A percentile compares a stretch with the other conserved stretches of the same genome.
Evolutionary conservation across 2,113 vertebrate genomes (phyloP).

Genomic region (Anas platyrhynchos): DNA sequence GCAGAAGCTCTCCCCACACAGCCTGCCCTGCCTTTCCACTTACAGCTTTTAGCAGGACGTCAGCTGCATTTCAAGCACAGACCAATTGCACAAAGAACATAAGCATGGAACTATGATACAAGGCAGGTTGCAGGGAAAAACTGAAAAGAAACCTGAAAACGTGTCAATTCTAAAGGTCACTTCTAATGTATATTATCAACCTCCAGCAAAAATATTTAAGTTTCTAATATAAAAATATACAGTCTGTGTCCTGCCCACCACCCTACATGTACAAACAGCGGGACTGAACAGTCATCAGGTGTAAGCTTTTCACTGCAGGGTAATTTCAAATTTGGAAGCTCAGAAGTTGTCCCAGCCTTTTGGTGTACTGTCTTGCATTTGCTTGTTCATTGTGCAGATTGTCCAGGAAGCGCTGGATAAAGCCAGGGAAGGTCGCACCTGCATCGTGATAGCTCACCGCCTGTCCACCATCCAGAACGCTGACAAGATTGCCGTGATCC

Average conservation of each 20-base stretch:
- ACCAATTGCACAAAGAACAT: neutral
- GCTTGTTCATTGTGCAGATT: slow-evolving; percentile 72
- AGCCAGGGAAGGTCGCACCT: slow-evolving; percentile 90
- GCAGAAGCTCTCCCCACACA: neutral
- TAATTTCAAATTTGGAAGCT: neutral
- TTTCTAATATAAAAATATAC: neutral
- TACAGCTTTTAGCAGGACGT: neutral
- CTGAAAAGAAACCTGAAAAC: neutral
- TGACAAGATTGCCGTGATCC: slow-evolving; percentile 85
- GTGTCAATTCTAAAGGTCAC: no score
- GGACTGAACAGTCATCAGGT: neutral
- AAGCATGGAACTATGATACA: neutral
- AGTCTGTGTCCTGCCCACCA: neutral
- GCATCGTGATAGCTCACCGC: slow-evolving; percentile 91
- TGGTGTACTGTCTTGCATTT: neutral
- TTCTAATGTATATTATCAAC: neutral
- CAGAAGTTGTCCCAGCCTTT: neutral
- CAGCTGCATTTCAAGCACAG: neutral
- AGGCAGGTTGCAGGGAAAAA: neutral
- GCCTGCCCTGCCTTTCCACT: neutral
- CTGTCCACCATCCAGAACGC: slow-evolving; percentile 92
- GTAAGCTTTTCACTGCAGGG: neutral
- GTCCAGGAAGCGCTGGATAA: slow-evolving; percentile 94
- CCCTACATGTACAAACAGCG: neutral
- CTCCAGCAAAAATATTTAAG: neutral